Evolutionary conservation across 2,797 vertebrate species (phyloP), one percentile per base, ranked within the genome.

Genomic region (Mormyrus proboscirostris): DNA sequence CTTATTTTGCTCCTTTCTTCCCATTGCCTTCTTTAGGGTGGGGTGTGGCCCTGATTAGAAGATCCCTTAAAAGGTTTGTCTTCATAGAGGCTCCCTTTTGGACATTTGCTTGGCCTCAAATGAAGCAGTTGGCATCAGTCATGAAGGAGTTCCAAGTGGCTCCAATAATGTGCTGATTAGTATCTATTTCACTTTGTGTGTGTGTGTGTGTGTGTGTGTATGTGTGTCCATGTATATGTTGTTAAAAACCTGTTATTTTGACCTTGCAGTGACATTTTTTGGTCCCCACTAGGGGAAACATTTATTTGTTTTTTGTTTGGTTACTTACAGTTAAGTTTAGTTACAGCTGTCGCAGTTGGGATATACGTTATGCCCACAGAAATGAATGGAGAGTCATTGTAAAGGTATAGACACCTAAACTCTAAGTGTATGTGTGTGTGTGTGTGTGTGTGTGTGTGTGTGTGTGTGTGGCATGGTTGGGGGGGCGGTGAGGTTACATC

Each of bases 121-220:
- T 57, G 19, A 44, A 22, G 25, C 25, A 55, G 50, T n/a, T 44
- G 44, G 19, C 12, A 4, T 29, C 8, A 50, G 12, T 49, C 3
- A 10, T 25, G 14, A 25, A 33, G 55, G 55, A 22, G n/a, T n/a
- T 76, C 83, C 69, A 29, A 33, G 53, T 59, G 82, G 82, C 59
- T 65, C 49, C 25, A 47, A 86, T 57, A 73, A 89, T 53, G 84
- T 29, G 50, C 59, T 89, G 83, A 87, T 89, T 69, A 53, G 59
- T 89, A 86, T 86, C 82, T 86, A 53, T 51, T 89, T 33, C 44
- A 50, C 38, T 79, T 51, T 91, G 89, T 91, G 89, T 50, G 19
- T 57, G 14, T 76, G 76, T 84, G 14, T 87, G 84, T 49, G 0
- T 83, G 53, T 49, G 6, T 49, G 65, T 25, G 14, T 89, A 44